phyloP scores from a whole-genome alignment of 2,113 vertebrate species.

The Cololabis saira region DNA sequence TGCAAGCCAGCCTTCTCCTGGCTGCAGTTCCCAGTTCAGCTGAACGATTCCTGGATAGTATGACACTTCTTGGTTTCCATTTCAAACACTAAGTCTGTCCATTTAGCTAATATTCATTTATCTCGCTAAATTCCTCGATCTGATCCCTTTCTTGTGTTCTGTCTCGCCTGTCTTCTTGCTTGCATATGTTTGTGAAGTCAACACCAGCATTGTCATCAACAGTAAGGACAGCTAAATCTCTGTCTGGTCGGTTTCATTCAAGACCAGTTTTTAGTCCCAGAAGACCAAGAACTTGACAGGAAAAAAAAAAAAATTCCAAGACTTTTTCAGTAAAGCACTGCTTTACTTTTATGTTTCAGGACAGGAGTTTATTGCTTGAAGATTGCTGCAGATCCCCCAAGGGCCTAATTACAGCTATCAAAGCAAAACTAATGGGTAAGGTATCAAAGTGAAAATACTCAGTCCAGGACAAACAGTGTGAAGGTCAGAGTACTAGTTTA shows the following conservation, averaged over 20 bases:
- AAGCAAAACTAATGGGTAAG: conserved; percentile 61
- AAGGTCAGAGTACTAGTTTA: conserved; percentile 55
- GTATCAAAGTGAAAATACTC: conserved; percentile 54
- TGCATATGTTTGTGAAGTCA: background rate
- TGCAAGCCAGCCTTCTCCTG: no score
- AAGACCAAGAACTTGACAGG: conserved; percentile 28
- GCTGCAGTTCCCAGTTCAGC: no score
- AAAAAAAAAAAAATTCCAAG: conserved; percentile 7
- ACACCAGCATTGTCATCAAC: background rate
- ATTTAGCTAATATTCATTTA: no score
- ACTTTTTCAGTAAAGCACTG: conserved; percentile 36
- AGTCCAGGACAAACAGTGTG: conserved; percentile 41
- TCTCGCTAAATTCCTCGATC: no score
- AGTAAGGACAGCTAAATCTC: background rate
- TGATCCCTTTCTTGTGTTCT: no score
- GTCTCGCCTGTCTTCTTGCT: no score
- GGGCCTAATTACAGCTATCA: conserved; percentile 63
- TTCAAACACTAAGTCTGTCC: no score
- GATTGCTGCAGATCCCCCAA: conserved; percentile 58
- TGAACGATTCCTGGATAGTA: no score
- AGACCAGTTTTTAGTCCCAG: conserved; percentile 10
- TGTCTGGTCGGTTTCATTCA: conserved; percentile 4
- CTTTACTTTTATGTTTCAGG: conserved; percentile 56
- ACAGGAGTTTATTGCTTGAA: conserved; percentile 56
- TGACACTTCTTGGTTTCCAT: no score